phyloP scores from a whole-genome alignment of 2,797 vertebrate species.

The Bradypodion ventrale region DNA sequence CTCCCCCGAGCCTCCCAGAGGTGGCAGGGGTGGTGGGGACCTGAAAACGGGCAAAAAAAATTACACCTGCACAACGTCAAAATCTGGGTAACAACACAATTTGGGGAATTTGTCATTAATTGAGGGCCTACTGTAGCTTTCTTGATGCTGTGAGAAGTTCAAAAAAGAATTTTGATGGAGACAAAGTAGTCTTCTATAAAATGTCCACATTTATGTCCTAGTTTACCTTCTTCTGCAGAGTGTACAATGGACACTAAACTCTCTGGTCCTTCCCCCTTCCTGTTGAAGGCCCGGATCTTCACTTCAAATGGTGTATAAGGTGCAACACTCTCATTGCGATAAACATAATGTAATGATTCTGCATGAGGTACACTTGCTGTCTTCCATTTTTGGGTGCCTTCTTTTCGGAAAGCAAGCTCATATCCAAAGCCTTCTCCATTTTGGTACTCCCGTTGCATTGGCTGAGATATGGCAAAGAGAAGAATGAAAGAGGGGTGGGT shows the following conservation, averaged over 20 bases:
- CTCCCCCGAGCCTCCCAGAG: too few species aligned
- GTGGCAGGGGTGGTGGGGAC: too few species aligned
- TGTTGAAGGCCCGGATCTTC: constrained; percentile 92
- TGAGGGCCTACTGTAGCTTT: too few species aligned
- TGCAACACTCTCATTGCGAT: constrained; percentile 85
- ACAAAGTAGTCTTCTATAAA: rapidly evolving
- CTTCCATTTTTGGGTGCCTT: constrained; percentile 79
- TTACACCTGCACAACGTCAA: too few species aligned
- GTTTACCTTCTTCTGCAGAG: constrained; percentile 94
- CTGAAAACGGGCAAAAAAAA: too few species aligned
- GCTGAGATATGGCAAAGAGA: constrained; percentile 71
- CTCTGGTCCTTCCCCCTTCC: constrained; percentile 89
- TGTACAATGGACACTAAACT: constrained; percentile 88
- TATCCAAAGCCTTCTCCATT: constrained; percentile 95
- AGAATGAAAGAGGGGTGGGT: background rate
- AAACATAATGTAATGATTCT: constrained; percentile 89
- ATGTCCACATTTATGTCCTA: background rate
- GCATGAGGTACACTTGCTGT: constrained; percentile 79
- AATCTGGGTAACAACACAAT: too few species aligned
- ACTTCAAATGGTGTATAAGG: constrained; percentile 94
- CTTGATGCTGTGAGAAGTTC: background rate
- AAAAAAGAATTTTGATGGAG: rapidly evolving
- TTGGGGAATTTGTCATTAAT: too few species aligned
- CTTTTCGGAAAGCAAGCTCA: constrained; percentile 86
- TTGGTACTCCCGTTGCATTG: constrained; percentile 91